These are phyloP conservation scores for Harpegnathos saltator DNA, from an alignment of 1,140 invertebrate species.

Conservation along the genomic window DNA sequence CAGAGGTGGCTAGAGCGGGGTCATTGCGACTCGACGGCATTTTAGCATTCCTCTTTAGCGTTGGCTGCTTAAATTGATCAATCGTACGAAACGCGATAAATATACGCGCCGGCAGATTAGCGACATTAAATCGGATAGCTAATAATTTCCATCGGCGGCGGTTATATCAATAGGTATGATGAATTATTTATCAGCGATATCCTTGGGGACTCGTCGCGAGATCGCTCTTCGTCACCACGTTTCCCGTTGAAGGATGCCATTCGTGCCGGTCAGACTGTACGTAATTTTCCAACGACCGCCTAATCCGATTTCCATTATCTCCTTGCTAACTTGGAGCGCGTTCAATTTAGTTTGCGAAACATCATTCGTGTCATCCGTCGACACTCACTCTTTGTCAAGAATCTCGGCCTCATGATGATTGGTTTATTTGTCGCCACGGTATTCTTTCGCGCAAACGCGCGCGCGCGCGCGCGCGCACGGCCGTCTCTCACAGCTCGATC, in stretches of 20 bases:
- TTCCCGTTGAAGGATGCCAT: not conserved
- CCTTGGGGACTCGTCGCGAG: conserved; percentile 1
- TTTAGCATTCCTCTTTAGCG: not conserved
- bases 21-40: no score
- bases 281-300: conserved; percentile 17
- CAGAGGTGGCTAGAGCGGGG: no score
- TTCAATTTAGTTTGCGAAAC: conserved; percentile 20
- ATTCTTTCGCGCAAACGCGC: not conserved
- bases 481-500: no score
- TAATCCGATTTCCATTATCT: conserved; percentile 51
- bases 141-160: not conserved
- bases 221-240: not conserved
- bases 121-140: not conserved
- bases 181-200: conserved; percentile 23
- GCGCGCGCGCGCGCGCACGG: not conserved
- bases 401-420: not conserved
- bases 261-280: not conserved
- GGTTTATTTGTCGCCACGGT: not conserved
- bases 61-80: not conserved
- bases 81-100: not conserved
- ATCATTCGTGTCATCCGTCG: conserved; percentile 26
- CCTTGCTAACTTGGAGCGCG: conserved; percentile 5
- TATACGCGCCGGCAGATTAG: not conserved
- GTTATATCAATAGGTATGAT: not conserved
- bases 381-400: not conserved